Evolutionary conservation across 2,888 invertebrate genomes (phyloP).

Genomic region (Callimorpha dominula): DNA sequence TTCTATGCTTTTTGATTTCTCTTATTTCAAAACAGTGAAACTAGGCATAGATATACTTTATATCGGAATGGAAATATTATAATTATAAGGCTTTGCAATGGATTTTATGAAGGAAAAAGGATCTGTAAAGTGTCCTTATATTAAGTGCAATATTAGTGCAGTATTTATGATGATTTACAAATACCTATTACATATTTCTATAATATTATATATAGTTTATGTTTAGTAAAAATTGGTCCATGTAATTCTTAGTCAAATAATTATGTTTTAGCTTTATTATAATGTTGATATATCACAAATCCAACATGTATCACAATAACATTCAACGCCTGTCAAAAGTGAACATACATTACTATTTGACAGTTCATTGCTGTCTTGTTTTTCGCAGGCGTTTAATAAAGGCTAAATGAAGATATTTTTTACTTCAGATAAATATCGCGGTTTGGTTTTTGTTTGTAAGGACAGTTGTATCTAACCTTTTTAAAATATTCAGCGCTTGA

Average conservation of each 20-base stretch:
- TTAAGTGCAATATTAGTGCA: conserved; percentile 30
- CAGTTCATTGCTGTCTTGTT: too few relatives aligned
- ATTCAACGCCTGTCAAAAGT: not conserved
- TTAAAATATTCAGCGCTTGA: not conserved
- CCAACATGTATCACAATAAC: not conserved
- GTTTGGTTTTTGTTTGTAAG: not conserved
- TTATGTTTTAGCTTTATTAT: too few relatives aligned
- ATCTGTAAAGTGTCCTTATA: conserved; percentile 49
- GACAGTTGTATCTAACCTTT: not conserved
- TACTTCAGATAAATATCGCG: not conserved
- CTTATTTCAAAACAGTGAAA: not conserved
- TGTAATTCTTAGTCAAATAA: not conserved
- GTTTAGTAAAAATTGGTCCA: conserved; percentile 3
- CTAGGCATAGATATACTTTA: not conserved
- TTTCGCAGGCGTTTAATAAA: not conserved
- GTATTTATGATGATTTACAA: not conserved
- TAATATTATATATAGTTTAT: not conserved
- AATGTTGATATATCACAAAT: too few relatives aligned
- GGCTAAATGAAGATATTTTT: too few relatives aligned
- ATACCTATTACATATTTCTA: not conserved
- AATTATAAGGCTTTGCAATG: not conserved
- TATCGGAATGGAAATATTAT: not conserved
- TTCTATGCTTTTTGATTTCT: too few relatives aligned
- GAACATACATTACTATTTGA: not conserved
- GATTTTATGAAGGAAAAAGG: conserved; percentile 16